A percentile compares a stretch with the other conserved stretches of the same genome.
Evolutionary conservation across 2,797 vertebrate species (phyloP).

Genomic region (Otus scops): DNA sequence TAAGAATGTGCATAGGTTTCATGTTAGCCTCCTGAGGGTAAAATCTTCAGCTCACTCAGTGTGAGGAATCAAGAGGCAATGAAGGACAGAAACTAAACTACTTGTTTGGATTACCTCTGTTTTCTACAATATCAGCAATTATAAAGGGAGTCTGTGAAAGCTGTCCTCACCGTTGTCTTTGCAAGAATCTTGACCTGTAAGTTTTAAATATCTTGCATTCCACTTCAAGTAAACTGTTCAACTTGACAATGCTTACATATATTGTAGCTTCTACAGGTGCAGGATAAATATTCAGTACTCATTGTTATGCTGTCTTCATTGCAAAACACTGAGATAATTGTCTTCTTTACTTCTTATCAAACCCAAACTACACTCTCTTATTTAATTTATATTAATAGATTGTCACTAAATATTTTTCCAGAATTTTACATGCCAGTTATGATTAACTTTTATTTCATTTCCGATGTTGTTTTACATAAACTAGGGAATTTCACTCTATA

Average conservation of each 20-base stretch:
- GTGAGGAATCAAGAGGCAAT: not conserved
- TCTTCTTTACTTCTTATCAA: not conserved
- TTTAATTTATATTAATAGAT: not conserved
- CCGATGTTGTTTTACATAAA: not conserved
- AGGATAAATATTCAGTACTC: not conserved
- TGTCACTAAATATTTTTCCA: not conserved
- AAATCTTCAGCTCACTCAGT: not conserved
- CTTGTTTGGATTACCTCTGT: not conserved
- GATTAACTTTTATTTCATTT: not conserved
- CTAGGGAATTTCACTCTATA: not conserved
- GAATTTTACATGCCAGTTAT: not conserved
- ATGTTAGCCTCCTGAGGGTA: not conserved
- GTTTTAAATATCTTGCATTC: not conserved
- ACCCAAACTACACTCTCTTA: not conserved
- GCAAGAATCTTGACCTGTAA: not conserved
- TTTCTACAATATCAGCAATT: not conserved
- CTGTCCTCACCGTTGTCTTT: not conserved
- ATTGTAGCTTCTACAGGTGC: not conserved
- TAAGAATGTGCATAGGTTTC: not conserved
- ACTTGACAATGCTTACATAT: not conserved
- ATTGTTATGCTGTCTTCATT: not conserved
- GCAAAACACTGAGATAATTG: not conserved
- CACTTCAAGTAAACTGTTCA: not conserved
- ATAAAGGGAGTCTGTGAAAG: not conserved
- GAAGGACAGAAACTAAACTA: not conserved